phyloP scores from a whole-genome alignment of 2,797 vertebrate species.

The Falco berigora region DNA sequence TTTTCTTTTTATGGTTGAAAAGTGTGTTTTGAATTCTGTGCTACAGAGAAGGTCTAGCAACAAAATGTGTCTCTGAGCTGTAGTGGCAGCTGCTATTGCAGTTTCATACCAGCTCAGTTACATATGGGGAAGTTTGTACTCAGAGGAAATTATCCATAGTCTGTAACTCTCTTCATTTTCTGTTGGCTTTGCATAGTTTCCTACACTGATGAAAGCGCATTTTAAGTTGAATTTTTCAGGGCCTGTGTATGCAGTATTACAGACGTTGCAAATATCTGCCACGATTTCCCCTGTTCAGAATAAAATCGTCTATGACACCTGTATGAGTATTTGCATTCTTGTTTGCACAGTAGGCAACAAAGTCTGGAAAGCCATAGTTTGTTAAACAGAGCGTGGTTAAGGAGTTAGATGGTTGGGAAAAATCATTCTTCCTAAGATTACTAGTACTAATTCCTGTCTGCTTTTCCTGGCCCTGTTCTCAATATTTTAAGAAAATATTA shows the following conservation, averaged over 20 bases:
- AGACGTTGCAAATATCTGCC: neutral
- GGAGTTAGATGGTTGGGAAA: neutral
- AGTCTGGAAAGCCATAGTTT: neutral
- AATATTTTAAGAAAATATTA: neutral
- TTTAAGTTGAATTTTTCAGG: neutral
- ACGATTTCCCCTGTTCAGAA: neutral
- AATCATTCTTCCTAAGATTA: neutral
- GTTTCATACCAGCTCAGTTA: rapidly evolving
- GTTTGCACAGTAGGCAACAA: neutral
- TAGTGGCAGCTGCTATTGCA: neutral
- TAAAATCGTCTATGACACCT: neutral
- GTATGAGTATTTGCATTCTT: neutral
- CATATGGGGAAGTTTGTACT: rapidly evolving
- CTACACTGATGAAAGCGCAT: neutral
- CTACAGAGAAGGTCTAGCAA: neutral
- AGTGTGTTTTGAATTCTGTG: neutral
- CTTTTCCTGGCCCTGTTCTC: neutral
- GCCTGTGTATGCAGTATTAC: no score
- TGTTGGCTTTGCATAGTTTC: neutral
- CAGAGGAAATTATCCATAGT: neutral
- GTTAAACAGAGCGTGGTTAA: neutral
- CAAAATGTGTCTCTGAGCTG: neutral
- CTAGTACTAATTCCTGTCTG: neutral
- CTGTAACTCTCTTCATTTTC: neutral
- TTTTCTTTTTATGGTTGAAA: neutral